phyloP scores from a whole-genome alignment of 2,888 invertebrate genomes.

The Morpho achilles region DNA sequence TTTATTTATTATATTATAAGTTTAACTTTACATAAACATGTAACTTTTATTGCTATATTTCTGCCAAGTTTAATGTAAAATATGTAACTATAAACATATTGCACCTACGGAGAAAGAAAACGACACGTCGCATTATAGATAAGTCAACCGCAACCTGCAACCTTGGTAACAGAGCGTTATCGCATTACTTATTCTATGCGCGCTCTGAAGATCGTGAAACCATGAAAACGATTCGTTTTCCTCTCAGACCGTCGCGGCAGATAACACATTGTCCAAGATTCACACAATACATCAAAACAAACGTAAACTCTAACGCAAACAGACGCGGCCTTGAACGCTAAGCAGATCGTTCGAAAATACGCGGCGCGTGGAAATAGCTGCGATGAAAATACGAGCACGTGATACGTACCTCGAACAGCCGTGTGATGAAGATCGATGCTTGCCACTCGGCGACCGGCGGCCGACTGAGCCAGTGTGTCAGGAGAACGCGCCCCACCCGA shows the following conservation, averaged over 20 bases:
- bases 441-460: conserved; percentile 75
- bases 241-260: conserved; percentile 41
- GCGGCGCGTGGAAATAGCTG: conserved; percentile 71
- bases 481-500: conserved; percentile 72
- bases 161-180: conserved; percentile 49
- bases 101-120: conserved; percentile 4
- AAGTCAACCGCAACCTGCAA: conserved; percentile 40
- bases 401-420: conserved; percentile 73
- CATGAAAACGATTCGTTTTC: conserved; percentile 63
- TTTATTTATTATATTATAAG: too few species aligned
- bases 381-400: conserved; percentile 74
- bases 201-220: conserved; percentile 48
- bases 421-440: conserved; percentile 76
- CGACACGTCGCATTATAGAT: conserved; percentile 26
- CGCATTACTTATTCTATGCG: conserved; percentile 54
- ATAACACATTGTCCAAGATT: conserved; percentile 38
- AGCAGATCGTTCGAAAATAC: conserved; percentile 72
- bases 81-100: not conserved
- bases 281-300: conserved; percentile 47
- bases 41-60: too few species aligned
- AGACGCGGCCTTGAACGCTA: conserved; percentile 73
- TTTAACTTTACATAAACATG: too few species aligned
- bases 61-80: not conserved
- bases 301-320: conserved; percentile 65
- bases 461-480: conserved; percentile 81